Evolutionary conservation across 2,888 invertebrate genomes (phyloP).

Genomic region (Eristalinus sepulchralis): DNA sequence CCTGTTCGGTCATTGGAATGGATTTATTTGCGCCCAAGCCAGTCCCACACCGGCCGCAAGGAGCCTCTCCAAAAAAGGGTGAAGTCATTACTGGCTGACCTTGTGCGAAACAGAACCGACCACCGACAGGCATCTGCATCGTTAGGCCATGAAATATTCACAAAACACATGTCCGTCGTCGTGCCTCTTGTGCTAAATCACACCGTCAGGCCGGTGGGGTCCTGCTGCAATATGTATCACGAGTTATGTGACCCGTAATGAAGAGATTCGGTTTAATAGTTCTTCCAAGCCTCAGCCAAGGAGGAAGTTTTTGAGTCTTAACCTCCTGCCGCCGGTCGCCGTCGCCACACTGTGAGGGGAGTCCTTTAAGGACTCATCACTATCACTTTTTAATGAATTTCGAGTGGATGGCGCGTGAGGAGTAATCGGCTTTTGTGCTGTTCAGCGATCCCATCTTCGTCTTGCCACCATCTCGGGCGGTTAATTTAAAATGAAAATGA

Average conservation of each 20-base stretch:
- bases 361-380: slow-evolving; percentile 1
- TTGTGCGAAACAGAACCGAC: neutral
- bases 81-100: slow-evolving; percentile 28
- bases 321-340: neutral
- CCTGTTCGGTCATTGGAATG: neutral
- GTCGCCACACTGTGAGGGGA: neutral
- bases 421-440: neutral
- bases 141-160: slow-evolving; percentile 29
- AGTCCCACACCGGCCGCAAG: neutral
- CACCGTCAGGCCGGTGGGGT: neutral
- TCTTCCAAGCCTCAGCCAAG: neutral
- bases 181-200: neutral
- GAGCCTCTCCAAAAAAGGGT: slow-evolving; percentile 21
- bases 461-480: neutral
- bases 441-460: neutral
- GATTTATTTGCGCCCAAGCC: neutral
- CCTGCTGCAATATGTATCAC: neutral
- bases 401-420: slow-evolving; percentile 11
- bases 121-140: slow-evolving; percentile 18
- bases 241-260: neutral
- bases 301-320: neutral
- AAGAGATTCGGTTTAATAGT: neutral
- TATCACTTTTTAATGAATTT: slow-evolving; percentile 41
- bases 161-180: slow-evolving; percentile 3
- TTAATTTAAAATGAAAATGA: slow-evolving; percentile 58